Evolutionary conservation across 2,797 vertebrate species (phyloP).

Genomic region (Tadarida brasiliensis): DNA sequence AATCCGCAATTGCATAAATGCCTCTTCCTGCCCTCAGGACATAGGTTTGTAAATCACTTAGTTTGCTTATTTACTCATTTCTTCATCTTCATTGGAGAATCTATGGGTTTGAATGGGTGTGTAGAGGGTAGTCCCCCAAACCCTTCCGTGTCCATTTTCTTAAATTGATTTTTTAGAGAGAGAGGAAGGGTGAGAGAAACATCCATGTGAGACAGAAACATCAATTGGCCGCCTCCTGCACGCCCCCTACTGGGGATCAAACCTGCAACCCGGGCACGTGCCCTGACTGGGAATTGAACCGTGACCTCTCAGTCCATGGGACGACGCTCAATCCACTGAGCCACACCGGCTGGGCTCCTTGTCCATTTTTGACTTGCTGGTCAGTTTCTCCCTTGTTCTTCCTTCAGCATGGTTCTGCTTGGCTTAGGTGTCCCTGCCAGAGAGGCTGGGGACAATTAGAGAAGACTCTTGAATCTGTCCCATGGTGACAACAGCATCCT

Average conservation of each 20-base stretch:
- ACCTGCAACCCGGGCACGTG: too few species aligned
- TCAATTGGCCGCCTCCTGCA: too few species aligned
- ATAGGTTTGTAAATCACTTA: neutral
- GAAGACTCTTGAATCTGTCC: slow-evolving; percentile 14
- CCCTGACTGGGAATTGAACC: too few species aligned
- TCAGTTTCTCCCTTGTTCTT: neutral
- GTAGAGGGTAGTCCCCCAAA: neutral
- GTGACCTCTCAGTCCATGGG: too few species aligned
- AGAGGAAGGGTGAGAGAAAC: too few species aligned
- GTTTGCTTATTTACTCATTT: neutral
- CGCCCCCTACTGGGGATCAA: too few species aligned
- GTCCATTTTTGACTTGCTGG: neutral
- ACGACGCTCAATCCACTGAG: too few species aligned
- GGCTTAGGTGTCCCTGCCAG: neutral
- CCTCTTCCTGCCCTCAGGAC: neutral
- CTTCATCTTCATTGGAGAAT: neutral
- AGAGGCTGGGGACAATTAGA: neutral
- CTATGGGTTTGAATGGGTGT: neutral
- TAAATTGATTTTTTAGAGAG: too few species aligned
- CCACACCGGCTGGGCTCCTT: neutral
- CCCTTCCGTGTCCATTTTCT: neutral
- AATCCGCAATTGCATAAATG: neutral
- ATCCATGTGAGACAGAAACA: too few species aligned
- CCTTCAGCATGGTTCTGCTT: neutral
- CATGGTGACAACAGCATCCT: neutral